phyloP scores from a whole-genome alignment of 1,140 invertebrate species.

The Hyposmocoma kahamanoa region DNA sequence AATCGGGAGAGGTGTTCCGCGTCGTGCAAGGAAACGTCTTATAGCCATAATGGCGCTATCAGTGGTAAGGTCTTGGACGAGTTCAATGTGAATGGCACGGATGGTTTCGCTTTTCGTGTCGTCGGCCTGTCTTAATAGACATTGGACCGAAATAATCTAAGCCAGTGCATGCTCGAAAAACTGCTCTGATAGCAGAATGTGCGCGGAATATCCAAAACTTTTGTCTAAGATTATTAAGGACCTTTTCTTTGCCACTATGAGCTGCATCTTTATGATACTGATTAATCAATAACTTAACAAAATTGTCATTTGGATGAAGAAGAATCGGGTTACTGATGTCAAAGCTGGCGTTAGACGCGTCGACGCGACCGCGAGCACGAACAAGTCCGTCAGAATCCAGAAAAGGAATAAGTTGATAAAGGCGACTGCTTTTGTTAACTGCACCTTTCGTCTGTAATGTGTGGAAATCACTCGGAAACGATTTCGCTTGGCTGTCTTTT shows the following conservation, averaged over 20 bases:
- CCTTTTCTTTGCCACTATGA: neutral
- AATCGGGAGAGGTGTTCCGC: too few relatives aligned
- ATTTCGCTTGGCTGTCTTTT: neutral
- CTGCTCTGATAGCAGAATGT: neutral
- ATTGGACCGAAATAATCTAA: neutral
- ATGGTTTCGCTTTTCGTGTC: neutral
- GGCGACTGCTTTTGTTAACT: neutral
- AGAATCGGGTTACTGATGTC: neutral
- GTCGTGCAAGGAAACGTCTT: too few relatives aligned
- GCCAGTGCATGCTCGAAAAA: neutral
- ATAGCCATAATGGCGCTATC: neutral
- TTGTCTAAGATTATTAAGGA: neutral
- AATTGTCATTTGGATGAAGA: neutral
- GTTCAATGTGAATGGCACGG: neutral
- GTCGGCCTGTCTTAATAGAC: neutral
- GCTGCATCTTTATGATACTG: too few relatives aligned
- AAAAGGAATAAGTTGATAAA: neutral
- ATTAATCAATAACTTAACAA: neutral
- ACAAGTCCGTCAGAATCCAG: neutral
- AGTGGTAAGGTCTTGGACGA: neutral
- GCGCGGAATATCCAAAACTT: slow-evolving; percentile 4
- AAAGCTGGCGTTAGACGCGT: neutral
- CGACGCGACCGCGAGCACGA: neutral
- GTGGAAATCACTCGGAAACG: neutral
- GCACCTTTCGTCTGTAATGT: neutral